Percentiles rank a stretch among this genome's conserved stretches.
These are phyloP conservation scores for Philaethria dido DNA, from an alignment of 2,888 invertebrate genomes.

Conservation along the genomic window DNA sequence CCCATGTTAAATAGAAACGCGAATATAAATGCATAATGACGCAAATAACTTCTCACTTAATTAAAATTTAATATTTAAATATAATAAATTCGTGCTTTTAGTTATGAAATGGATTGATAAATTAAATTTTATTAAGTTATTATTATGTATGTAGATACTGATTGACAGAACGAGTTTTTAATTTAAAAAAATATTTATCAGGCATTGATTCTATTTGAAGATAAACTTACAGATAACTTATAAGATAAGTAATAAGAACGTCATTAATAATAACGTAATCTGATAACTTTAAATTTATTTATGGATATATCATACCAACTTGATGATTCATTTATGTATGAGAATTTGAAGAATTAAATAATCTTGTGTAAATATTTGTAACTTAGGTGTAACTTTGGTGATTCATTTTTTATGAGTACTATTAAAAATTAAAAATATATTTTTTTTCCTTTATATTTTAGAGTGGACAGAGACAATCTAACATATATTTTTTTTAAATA, in stretches of 20 bases:
- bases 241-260: constrained; percentile 9
- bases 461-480: too few species aligned
- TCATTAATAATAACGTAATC: not conserved
- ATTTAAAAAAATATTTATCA: not conserved
- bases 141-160: not conserved
- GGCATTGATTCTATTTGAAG: not conserved
- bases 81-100: not conserved
- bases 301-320: not conserved
- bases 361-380: not conserved
- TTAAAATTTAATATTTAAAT: constrained; percentile 6
- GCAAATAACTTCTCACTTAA: constrained; percentile 22
- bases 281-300: not conserved
- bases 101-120: not conserved
- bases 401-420: not conserved
- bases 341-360: constrained; percentile 6
- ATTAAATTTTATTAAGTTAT: not conserved
- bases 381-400: constrained; percentile 9
- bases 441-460: not conserved
- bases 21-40: constrained; percentile 20
- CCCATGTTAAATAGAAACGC: constrained; percentile 25
- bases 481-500: too few species aligned
- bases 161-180: not conserved
- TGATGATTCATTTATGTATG: constrained; percentile 1
- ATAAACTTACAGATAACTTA: constrained; percentile 1
- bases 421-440: not conserved